Conservation (phyloP, 2,888 invertebrate genomes). For the Omphaloscelis lunosa region DNA sequence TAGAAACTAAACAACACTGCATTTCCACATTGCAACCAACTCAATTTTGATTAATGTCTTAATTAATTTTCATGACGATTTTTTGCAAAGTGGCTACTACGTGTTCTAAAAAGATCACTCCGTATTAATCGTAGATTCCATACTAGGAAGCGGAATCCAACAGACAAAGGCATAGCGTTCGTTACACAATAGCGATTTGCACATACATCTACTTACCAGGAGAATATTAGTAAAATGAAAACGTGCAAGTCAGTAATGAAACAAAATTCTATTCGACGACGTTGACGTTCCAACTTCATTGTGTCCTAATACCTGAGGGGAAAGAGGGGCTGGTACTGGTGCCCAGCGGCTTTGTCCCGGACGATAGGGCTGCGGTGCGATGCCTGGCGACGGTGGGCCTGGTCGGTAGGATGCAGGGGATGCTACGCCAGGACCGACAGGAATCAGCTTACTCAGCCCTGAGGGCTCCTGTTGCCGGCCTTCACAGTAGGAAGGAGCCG, state of each 20-base stretch:
- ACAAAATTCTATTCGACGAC: conserved; percentile 71
- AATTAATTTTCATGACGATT: background rate
- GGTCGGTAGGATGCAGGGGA: conserved; percentile 75
- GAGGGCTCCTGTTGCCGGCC: conserved; percentile 84
- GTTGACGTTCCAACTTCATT: conserved; percentile 65
- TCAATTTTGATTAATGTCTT: conserved; percentile 20
- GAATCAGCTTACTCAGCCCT: conserved; percentile 88
- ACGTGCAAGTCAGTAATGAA: conserved; percentile 72
- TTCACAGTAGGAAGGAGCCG: conserved; percentile 80
- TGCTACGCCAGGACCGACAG: conserved; percentile 83
- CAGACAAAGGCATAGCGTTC: conserved; percentile 59
- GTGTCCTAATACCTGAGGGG: conserved; percentile 85
- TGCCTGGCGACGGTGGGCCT: conserved; percentile 82
- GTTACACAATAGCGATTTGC: conserved; percentile 64
- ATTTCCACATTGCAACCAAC: conserved; percentile 45
- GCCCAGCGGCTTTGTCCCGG: conserved; percentile 87
- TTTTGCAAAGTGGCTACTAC: conserved; percentile 34
- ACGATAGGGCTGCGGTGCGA: conserved; percentile 84
- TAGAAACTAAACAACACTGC: conserved; percentile 45
- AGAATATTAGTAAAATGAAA: conserved; percentile 57
- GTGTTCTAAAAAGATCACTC: conserved; percentile 44
- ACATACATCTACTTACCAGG: conserved; percentile 49
- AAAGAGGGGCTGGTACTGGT: conserved; percentile 87
- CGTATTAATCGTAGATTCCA: conserved; percentile 42
- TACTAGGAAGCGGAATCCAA: conserved; percentile 31